These are phyloP conservation scores for Idris sp. DNA, from an alignment of 1,140 invertebrate species.

Conservation along the genomic window DNA sequence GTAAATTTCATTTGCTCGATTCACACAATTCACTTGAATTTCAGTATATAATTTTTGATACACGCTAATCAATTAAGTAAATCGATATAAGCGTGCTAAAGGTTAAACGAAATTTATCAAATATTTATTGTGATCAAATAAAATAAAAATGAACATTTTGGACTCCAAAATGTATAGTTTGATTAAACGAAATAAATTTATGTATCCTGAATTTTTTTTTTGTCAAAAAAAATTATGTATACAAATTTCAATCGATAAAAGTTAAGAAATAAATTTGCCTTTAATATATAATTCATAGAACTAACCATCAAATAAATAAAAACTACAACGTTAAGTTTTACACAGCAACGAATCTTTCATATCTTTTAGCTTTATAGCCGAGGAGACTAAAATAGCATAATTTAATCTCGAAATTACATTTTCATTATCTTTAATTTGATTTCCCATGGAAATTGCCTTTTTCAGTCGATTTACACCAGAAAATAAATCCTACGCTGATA, in stretches of 20 bases:
- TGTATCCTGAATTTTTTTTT: constrained; percentile 1
- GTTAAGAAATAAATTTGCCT: constrained; percentile 24
- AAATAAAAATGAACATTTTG: too few species aligned
- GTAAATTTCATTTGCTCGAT: too few species aligned
- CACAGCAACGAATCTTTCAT: constrained; percentile 19
- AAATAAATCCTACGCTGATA: constrained; percentile 40
- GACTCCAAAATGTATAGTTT: too few species aligned
- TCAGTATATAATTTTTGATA: too few species aligned
- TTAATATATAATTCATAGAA: constrained; percentile 25
- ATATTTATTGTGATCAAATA: constrained; percentile 15
- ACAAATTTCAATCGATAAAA: constrained; percentile 9
- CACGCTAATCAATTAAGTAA: too few species aligned
- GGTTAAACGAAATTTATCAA: constrained; percentile 2
- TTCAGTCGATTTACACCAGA: constrained; percentile 37
- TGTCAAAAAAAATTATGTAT: background rate
- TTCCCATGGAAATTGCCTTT: constrained; percentile 40
- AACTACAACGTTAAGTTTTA: constrained; percentile 6
- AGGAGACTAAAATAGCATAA: constrained; percentile 30
- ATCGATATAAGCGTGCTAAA: constrained; percentile 2
- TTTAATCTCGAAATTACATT: constrained; percentile 41
- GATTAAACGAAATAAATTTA: too few species aligned
- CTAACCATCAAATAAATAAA: constrained; percentile 12
- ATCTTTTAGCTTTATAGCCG: constrained; percentile 12
- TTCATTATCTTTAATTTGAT: constrained; percentile 46
- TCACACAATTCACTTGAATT: too few species aligned